Conservation (phyloP, 1,140 invertebrate species). For the Mesaphorura yosii region DNA sequence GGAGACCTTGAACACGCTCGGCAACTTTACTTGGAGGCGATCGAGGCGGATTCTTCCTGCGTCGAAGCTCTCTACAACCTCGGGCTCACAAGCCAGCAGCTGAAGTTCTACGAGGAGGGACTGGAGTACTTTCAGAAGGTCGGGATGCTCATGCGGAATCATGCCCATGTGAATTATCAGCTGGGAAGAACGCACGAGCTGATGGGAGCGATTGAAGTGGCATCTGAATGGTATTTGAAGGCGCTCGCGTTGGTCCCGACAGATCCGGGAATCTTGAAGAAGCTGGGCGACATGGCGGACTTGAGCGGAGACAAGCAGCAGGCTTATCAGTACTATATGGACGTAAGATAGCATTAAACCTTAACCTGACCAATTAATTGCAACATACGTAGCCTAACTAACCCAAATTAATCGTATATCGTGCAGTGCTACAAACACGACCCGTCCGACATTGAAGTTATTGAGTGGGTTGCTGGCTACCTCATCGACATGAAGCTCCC, state of each 20-base stretch:
- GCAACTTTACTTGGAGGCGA: slow-evolving; percentile 61
- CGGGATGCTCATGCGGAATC: slow-evolving; percentile 58
- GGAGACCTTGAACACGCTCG: slow-evolving; percentile 61
- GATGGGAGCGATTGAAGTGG: slow-evolving; percentile 61
- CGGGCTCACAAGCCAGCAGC: slow-evolving; percentile 60
- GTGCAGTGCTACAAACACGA: slow-evolving; percentile 69
- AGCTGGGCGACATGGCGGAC: slow-evolving; percentile 75
- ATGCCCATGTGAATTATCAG: slow-evolving; percentile 76
- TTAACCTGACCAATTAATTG: neutral
- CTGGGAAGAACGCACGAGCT: slow-evolving; percentile 69
- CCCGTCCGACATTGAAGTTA: slow-evolving; percentile 75
- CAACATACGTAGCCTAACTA: no score
- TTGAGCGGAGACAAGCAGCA: slow-evolving; percentile 75
- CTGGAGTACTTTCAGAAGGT: slow-evolving; percentile 73
- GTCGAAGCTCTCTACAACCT: slow-evolving; percentile 88
- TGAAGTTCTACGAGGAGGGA: slow-evolving; percentile 58
- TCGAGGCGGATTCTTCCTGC: slow-evolving; percentile 69
- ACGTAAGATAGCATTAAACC: slow-evolving; percentile 46
- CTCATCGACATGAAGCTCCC: slow-evolving; percentile 79
- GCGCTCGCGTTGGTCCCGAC: slow-evolving; percentile 68
- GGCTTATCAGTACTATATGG: slow-evolving; percentile 82
- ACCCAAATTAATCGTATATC: slow-evolving; percentile 3
- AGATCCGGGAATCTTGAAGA: slow-evolving; percentile 68
- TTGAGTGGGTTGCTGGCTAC: slow-evolving; percentile 84
- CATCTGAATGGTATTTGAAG: slow-evolving; percentile 72